Evolutionary conservation across 2,888 invertebrate genomes (phyloP).

Genomic region (Meiosimyza platycephala): DNA sequence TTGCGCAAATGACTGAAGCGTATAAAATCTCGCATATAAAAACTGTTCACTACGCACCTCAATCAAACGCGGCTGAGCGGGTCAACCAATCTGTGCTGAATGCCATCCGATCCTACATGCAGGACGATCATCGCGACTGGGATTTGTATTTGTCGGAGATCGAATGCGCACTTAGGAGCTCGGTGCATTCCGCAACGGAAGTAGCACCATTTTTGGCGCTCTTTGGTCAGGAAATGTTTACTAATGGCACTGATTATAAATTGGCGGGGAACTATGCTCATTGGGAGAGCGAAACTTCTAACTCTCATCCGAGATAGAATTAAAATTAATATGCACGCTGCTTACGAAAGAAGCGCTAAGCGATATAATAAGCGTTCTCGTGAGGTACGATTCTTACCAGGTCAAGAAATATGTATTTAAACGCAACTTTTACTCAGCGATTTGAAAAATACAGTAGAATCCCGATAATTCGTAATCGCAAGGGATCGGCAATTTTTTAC

Average conservation of each 20-base stretch:
- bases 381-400: constrained; percentile 1
- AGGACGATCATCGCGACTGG: too few species aligned
- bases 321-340: constrained; percentile 7
- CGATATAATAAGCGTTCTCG: constrained; percentile 18
- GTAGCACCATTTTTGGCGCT: constrained; percentile 29
- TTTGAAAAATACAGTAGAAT: too few species aligned
- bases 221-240: constrained; percentile 25
- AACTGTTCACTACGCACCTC: too few species aligned
- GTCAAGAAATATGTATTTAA: constrained; percentile 25
- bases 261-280: constrained; percentile 15
- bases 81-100: too few species aligned
- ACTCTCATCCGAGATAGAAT: constrained; percentile 7
- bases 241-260: constrained; percentile 24
- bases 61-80: too few species aligned
- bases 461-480: too few species aligned
- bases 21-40: too few species aligned
- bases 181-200: not conserved
- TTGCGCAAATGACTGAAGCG: too few species aligned
- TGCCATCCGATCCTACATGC: too few species aligned
- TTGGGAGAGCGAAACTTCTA: constrained; percentile 13
- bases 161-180: too few species aligned
- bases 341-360: constrained; percentile 8
- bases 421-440: not conserved
- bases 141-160: too few species aligned
- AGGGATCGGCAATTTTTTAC: too few species aligned